A percentile compares a stretch with the other conserved stretches of the same genome.
These are phyloP conservation scores for Ctenopoma multispine DNA, from an alignment of 2,797 vertebrate genomes.

Conservation along the genomic window DNA sequence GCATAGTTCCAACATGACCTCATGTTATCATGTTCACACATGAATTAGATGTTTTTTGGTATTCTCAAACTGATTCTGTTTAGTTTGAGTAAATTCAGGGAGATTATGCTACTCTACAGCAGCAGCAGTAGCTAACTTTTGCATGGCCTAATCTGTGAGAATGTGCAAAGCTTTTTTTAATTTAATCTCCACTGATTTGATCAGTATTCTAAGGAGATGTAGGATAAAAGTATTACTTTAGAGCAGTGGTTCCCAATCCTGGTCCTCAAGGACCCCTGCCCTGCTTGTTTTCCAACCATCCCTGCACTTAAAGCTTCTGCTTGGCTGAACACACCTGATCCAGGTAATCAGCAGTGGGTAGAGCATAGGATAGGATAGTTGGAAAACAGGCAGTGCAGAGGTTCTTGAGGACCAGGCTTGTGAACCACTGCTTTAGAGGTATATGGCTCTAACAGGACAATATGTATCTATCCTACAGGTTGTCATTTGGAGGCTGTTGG, in stretches of 20 bases:
- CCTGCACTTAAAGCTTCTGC: no score
- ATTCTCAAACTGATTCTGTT: constrained; percentile 16
- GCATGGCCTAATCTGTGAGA: constrained; percentile 41
- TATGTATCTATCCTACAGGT: not conserved
- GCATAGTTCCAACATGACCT: constrained; percentile 6
- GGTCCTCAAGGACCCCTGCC: no score
- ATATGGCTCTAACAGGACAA: not conserved
- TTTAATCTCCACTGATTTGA: constrained; percentile 31
- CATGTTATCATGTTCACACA: not conserved
- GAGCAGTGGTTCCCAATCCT: no score
- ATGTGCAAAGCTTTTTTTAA: constrained; percentile 19
- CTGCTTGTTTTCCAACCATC: no score
- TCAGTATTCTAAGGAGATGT: not conserved
- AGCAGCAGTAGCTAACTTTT: constrained; percentile 30
- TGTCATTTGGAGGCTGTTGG: constrained; percentile 7
- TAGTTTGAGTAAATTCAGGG: not conserved
- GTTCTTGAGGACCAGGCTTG: no score
- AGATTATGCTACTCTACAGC: constrained; percentile 6
- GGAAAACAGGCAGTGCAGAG: no score
- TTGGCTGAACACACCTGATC: no score
- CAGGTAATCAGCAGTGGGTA: no score
- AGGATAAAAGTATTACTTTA: not conserved
- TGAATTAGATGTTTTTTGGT: not conserved
- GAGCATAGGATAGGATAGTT: no score
- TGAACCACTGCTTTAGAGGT: not conserved